phyloP scores from a whole-genome alignment of 2,888 invertebrate genomes.

The Serripes groenlandicus region DNA sequence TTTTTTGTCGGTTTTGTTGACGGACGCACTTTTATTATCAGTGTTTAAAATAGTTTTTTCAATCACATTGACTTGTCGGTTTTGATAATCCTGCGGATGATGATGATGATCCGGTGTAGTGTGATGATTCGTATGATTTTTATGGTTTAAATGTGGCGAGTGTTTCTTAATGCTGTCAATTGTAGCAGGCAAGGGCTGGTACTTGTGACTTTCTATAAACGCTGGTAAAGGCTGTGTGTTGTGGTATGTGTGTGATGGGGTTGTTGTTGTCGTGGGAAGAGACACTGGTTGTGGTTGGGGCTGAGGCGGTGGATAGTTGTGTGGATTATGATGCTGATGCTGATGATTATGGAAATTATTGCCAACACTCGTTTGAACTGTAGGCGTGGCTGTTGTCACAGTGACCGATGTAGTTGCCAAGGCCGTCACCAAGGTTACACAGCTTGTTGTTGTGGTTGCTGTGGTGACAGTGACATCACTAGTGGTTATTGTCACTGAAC shows the following conservation, averaged over 20 bases:
- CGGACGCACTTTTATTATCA: neutral
- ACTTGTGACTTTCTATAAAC: slow-evolving; percentile 1
- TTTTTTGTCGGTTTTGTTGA: slow-evolving; percentile 7
- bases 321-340: slow-evolving; percentile 24
- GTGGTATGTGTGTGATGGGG: neutral
- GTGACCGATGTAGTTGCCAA: slow-evolving; percentile 32
- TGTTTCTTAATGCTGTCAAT: slow-evolving; percentile 24
- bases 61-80: neutral
- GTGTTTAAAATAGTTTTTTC: slow-evolving; percentile 4
- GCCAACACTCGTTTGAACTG: slow-evolving; percentile 32
- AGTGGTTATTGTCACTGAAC: slow-evolving; percentile 86
- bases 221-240: neutral
- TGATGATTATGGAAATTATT: slow-evolving; percentile 22
- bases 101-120: neutral
- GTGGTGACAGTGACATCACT: slow-evolving; percentile 74
- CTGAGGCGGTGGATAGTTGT: neutral
- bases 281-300: slow-evolving; percentile 3
- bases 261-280: neutral
- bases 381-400: slow-evolving; percentile 43
- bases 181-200: slow-evolving; percentile 5
- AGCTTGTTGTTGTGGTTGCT: slow-evolving; percentile 81
- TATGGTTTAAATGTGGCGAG: slow-evolving; percentile 6
- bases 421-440: slow-evolving; percentile 57
- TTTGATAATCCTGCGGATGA: neutral
- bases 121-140: slow-evolving; percentile 7